phyloP scores from a whole-genome alignment of 1,140 invertebrate species.

The Pinna nobilis region DNA sequence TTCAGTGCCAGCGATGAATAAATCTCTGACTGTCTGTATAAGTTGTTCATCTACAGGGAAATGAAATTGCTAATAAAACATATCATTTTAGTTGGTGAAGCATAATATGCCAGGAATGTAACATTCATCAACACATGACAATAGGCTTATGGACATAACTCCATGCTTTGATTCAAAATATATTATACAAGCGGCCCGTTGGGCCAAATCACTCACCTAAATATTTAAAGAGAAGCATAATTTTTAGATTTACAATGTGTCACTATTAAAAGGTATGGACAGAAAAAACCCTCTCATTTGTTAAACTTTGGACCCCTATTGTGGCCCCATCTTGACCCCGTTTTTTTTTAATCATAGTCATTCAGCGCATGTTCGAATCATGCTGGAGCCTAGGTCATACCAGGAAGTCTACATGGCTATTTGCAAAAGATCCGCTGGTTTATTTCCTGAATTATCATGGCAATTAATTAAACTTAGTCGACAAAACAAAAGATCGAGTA shows the following conservation, averaged over 20 bases:
- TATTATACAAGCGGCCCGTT: not conserved
- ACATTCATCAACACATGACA: not conserved
- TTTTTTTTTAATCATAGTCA: no score
- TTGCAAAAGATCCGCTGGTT: not conserved
- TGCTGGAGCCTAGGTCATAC: not conserved
- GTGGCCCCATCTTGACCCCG: no score
- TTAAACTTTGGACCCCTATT: no score
- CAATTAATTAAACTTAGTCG: not conserved
- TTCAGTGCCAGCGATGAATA: slow-evolving; percentile 92
- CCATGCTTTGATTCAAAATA: not conserved
- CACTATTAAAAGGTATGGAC: no score
- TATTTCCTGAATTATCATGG: not conserved
- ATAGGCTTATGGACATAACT: not conserved
- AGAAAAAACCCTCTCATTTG: no score
- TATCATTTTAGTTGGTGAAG: not conserved
- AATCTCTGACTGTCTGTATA: slow-evolving; percentile 76
- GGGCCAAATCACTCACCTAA: not conserved
- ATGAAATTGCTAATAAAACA: no score
- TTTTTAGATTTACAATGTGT: no score
- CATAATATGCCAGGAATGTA: not conserved
- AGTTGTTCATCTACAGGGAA: slow-evolving; percentile 40
- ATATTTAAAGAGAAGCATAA: no score
- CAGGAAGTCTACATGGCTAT: not conserved
- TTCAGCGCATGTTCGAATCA: not conserved
- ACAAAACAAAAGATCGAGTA: not conserved